Percentiles rank a stretch among this genome's conserved stretches.
Evolutionary conservation across 2,888 invertebrate genomes (phyloP).

Genomic region (Melikaiella ostensackeni): DNA sequence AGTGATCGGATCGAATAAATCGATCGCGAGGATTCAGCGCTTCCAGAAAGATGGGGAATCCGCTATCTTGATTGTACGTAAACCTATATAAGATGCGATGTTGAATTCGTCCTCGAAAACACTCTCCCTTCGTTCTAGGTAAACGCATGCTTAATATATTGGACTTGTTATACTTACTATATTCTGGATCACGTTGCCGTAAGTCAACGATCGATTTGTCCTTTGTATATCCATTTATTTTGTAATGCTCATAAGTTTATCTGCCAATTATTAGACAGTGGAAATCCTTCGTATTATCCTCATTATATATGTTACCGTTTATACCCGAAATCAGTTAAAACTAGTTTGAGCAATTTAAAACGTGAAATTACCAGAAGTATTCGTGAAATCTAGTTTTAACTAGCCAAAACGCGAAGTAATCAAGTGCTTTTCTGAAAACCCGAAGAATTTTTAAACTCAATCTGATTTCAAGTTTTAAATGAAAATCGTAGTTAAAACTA

Average conservation of each 20-base stretch:
- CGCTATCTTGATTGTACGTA: conserved; percentile 10
- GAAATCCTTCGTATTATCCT: not conserved
- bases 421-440: too few species aligned
- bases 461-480: too few species aligned
- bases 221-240: not conserved
- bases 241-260: conserved; percentile 5
- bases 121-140: not conserved
- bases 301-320: too few species aligned
- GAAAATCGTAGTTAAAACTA: too few species aligned
- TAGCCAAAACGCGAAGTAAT: too few species aligned
- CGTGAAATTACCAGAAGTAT: too few species aligned
- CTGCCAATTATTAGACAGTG: not conserved
- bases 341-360: too few species aligned
- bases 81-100: not conserved
- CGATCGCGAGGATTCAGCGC: conserved; percentile 41
- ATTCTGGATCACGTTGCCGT: not conserved
- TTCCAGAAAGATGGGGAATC: conserved; percentile 46
- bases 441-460: too few species aligned
- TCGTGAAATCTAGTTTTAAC: too few species aligned
- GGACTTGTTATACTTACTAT: not conserved
- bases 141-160: not conserved
- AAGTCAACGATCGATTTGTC: conserved; percentile 1
- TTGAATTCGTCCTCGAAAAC: conserved; percentile 1
- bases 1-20: conserved; percentile 46
- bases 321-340: too few species aligned